Base-by-base conservation (phyloP, 2,888 invertebrate species). In the Meta bourneti region DNA sequence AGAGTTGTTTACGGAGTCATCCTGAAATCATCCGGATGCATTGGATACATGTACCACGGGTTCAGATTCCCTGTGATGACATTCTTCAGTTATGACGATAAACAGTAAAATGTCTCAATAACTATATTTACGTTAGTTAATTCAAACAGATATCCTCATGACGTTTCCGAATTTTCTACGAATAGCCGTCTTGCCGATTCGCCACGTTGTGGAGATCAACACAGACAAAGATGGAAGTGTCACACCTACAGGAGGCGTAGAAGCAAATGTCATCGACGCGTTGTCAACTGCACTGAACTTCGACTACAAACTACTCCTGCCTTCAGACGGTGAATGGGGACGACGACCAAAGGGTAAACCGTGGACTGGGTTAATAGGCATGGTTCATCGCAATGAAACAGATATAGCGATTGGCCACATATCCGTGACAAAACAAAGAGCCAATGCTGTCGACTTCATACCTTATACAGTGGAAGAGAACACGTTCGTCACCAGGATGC, bases 281-380 rank as follows among this genome's bases (percentile, higher is more conserved):
- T 34, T 89, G n/a, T 16, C 82, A 13, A 19, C 16, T 2, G 75
- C 52, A 48, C 16, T 89, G 6, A 70, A 75, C 51, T 77, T 83
- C 16, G 20, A 34, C 34, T 78, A 89, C 51, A 7, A 82, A 8
- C 7, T 89, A 9, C 19, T 82, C 8, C 6, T 89, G 5, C 82
- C 77, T 0, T 16, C 51, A 0, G 77, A 89, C 54, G 72, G 48
- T 13, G 82, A 52, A 52, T 89, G 82, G 89, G 89, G 82, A 0
- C 49, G 69, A 34, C 1, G 70, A 0, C 19, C 20, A 11, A n/a
- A 34, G 11, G 77, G 20, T 1, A n/a, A 19, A 7, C 34, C 20
- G 0, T 89, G 89, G 89, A 89, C 82, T 34, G 82, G 89, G 1
- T 51, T 89, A 8, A 51, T 83, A 0, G 82, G 82, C 2, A 89